Evolutionary conservation across 2,113 vertebrate genomes (phyloP).

Genomic region (Pedionomus torquatus): DNA sequence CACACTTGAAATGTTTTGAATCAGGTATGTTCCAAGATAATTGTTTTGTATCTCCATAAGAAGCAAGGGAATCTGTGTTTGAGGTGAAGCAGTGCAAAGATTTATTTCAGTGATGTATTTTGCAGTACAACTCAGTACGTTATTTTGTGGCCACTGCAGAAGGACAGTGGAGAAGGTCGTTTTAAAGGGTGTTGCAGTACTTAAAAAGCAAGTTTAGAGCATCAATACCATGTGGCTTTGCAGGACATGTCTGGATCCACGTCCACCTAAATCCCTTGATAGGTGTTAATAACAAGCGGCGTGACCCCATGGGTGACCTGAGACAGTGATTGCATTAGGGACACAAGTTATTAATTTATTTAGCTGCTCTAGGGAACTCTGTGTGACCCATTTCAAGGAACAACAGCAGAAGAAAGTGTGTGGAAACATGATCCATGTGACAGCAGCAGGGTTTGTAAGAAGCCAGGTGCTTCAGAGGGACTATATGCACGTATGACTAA

Average conservation of each 20-base stretch:
- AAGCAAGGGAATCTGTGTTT: neutral
- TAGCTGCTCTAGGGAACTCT: neutral
- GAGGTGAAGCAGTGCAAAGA: neutral
- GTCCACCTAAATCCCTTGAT: neutral
- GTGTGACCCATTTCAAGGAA: neutral
- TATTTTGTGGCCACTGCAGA: neutral
- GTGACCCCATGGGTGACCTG: neutral
- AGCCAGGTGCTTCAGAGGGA: neutral
- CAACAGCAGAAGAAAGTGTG: neutral
- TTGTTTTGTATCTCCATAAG: neutral
- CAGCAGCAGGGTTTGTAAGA: neutral
- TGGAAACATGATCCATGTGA: neutral
- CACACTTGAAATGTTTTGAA: slow-evolving; percentile 10
- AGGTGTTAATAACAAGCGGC: neutral
- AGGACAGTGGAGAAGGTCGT: neutral
- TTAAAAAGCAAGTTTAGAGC: neutral
- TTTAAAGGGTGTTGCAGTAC: neutral
- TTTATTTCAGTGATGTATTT: neutral
- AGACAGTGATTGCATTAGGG: neutral
- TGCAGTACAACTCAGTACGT: neutral
- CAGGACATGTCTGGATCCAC: neutral
- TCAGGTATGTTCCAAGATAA: neutral
- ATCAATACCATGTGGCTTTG: neutral
- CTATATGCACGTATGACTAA: neutral
- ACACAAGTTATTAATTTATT: neutral